These are phyloP conservation scores for Sparus aurata DNA, from an alignment of 2,797 vertebrate species.

Conservation along the genomic window DNA sequence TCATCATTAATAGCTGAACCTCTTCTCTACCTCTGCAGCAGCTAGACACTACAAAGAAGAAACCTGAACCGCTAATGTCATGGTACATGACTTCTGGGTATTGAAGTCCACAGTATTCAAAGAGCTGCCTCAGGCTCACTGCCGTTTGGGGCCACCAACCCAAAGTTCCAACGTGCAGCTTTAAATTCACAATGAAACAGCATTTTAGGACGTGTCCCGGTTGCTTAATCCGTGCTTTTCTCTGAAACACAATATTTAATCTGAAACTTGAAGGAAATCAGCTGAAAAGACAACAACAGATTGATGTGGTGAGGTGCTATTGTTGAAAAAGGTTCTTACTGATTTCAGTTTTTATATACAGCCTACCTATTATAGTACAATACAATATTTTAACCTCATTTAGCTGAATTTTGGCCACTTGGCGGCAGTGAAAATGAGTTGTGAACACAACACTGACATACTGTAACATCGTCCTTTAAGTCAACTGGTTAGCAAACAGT, in stretches of 20 bases:
- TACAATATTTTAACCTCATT: neutral
- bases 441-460: neutral
- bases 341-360: neutral
- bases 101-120: conserved; percentile 23
- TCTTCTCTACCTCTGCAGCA: conserved; percentile 12
- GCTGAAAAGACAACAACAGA: neutral
- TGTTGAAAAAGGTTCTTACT: neutral
- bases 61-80: conserved; percentile 26
- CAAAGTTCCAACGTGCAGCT: neutral
- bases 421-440: neutral
- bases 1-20: conserved; percentile 16
- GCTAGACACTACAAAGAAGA: conserved; percentile 35
- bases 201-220: neutral
- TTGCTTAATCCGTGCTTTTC: neutral
- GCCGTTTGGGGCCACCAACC: conserved; percentile 17
- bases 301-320: neutral
- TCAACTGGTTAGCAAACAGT: neutral
- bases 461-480: neutral
- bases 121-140: conserved; percentile 10
- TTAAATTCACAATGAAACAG: conserved; percentile 11
- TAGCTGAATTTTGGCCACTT: neutral
- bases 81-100: conserved; percentile 24
- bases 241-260: neutral
- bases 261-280: neutral
- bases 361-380: neutral